Conservation (phyloP, 2,797 vertebrate species). For the Trachops cirrhosus region DNA sequence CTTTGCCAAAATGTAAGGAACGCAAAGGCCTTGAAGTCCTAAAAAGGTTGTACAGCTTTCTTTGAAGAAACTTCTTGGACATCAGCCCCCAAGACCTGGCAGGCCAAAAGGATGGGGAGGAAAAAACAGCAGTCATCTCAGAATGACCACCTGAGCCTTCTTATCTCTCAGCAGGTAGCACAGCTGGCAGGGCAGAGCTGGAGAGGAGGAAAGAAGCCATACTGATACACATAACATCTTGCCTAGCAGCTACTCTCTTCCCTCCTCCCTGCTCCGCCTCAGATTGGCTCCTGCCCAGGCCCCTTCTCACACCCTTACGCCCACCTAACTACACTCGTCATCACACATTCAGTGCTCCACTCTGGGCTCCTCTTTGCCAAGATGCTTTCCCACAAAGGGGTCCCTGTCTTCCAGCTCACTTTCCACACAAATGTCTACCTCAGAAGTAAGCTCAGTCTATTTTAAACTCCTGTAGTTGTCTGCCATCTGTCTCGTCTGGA, state of each 20-base stretch:
- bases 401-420: conserved; percentile 61
- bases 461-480: conserved; percentile 63
- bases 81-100: not conserved
- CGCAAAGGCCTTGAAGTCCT: not conserved
- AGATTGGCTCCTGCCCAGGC: conserved; percentile 8
- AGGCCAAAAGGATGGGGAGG: not conserved
- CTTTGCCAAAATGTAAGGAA: not conserved
- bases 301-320: conserved; percentile 29
- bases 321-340: conserved; percentile 36
- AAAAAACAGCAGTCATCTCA: not conserved
- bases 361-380: conserved; percentile 49
- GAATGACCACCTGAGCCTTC: not conserved
- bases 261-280: not conserved
- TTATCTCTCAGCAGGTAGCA: not conserved
- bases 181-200: not conserved
- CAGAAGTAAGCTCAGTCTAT: conserved; percentile 63
- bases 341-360: not conserved
- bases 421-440: conserved; percentile 57
- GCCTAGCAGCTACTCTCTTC: not conserved
- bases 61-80: not conserved
- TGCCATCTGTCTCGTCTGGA: conserved; percentile 73
- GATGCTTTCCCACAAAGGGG: conserved; percentile 70
- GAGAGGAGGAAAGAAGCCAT: not conserved
- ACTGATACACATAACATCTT: rapidly evolving
- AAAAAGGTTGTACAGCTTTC: not conserved